Base-by-base conservation (phyloP, 2,113 vertebrate species). In the Scartelaos histophorus region DNA sequence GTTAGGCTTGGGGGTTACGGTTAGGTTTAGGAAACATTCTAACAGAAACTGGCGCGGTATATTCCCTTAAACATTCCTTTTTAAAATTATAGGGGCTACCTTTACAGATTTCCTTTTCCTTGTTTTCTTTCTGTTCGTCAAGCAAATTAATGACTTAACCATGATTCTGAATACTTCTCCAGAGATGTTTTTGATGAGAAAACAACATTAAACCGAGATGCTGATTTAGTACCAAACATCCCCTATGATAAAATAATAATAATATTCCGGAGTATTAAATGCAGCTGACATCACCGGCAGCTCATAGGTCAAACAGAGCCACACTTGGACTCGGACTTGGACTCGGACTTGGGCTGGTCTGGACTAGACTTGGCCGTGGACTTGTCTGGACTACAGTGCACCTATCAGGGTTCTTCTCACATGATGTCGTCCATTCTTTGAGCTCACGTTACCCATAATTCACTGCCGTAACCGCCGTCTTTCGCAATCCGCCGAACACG, bases 361-460 rank as follows among this genome's bases (percentile, higher is more conserved):
- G 51, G 9, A 21, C 51, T 29, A 43, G 7, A 43, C 38, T 43
- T 43, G 9, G 38, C 2, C 29, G 2, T 29, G 29, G 29, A 4
- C 29, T 29, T 2, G 29, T 29, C 29, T 29, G 29, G 29, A 29
- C 29, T 29, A 29, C 29, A 43, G 7, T 21, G 51, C 7, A 21
- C 51, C 47, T 19, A 19, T 51, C 78, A 61, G 71, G 71, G 61
- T 67, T 49, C 66, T 24, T 72, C 53, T 58, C 4, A 60, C 25
- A 67, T 15, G 68, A 66, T 74, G 79, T 81, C 66, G 78, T 78
- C 19, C 13, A 53, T 57, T 13, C 70, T 71, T 10, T 76, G 21
- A 75, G 57, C 60, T 80, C 73, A 69, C 82, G 85, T 64, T 15
- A 43, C 69, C 60, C 11, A 24, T 78, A 71, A 73, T 71, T 83